Conservation (phyloP, 2,797 vertebrate genomes). For the Cuniculus paca region DNA sequence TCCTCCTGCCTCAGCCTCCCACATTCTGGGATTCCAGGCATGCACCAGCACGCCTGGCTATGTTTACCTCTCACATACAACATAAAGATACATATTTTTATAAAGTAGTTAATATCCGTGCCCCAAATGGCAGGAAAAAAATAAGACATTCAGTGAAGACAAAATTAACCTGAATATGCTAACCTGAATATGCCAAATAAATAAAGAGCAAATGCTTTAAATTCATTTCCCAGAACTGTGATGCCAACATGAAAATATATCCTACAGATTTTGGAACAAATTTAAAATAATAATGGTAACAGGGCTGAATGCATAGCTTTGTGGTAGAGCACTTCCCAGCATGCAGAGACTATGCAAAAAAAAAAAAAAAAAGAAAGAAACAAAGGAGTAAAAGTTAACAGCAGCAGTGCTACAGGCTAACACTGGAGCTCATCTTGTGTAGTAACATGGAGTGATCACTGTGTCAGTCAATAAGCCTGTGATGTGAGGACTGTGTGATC, state of each 20-base stretch:
- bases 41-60: too few relatives aligned
- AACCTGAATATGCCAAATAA: not conserved
- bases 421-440: not conserved
- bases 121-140: constrained; percentile 21
- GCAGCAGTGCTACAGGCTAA: not conserved
- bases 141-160: not conserved
- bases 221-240: not conserved
- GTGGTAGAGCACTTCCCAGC: not conserved
- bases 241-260: not conserved
- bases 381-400: not conserved
- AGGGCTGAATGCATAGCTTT: not conserved
- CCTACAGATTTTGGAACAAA: not conserved
- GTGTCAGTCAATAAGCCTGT: not conserved
- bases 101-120: not conserved
- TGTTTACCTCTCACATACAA: not conserved
- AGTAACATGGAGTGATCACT: not conserved
- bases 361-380: not conserved
- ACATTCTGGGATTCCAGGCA: too few relatives aligned
- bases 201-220: not conserved
- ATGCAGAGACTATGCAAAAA: not conserved
- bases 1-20: too few relatives aligned
- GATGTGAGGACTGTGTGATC: not conserved
- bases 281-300: not conserved
- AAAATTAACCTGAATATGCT: too few relatives aligned
- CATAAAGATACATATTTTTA: not conserved